Conservation (phyloP, 2,888 invertebrate species). For the Lysandra bellargus region DNA sequence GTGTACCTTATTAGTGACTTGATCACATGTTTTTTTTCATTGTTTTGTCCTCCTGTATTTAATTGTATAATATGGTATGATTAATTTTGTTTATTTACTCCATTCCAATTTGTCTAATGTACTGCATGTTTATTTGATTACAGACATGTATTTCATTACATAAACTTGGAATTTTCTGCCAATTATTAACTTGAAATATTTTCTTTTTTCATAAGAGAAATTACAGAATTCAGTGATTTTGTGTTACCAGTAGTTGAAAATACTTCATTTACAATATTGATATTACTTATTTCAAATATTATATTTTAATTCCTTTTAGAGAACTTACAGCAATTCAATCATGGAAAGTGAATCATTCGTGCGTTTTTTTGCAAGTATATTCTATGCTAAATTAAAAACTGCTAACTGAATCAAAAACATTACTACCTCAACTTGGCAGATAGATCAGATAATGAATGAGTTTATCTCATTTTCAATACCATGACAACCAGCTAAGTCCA, state of each 20-base stretch:
- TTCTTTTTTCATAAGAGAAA: neutral
- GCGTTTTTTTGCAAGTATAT: neutral
- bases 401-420: conserved; percentile 47
- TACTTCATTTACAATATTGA: neutral
- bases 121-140: neutral
- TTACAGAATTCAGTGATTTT: neutral
- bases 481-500: conserved; percentile 37
- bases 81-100: neutral
- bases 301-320: neutral
- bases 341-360: neutral
- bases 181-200: too few relatives aligned
- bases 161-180: too few relatives aligned
- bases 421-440: conserved; percentile 77
- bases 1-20: conserved; percentile 11
- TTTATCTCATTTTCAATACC: conserved; percentile 30
- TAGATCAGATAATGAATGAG: conserved; percentile 47
- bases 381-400: conserved; percentile 36
- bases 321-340: neutral
- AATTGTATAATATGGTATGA: neutral
- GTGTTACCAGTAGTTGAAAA: conserved; percentile 2
- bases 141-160: neutral
- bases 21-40: neutral
- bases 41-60: neutral
- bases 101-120: neutral
- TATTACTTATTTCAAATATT: neutral